Evolutionary conservation across 2,113 vertebrate species (phyloP).

Genomic region (Ceratotherium simum): DNA sequence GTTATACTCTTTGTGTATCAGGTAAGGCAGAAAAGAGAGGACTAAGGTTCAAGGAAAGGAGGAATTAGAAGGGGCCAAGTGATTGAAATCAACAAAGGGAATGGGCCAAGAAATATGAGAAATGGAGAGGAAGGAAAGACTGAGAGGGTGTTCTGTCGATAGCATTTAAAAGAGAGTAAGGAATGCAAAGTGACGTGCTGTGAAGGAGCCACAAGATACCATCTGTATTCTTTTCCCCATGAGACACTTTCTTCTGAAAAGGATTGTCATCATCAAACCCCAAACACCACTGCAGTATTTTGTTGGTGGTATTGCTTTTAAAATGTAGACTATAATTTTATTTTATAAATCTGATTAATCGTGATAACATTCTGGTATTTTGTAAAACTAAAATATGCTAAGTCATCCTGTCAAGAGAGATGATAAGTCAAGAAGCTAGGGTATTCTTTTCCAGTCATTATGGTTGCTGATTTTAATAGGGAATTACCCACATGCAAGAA

Average conservation of each 20-base stretch:
- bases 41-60: conserved; percentile 37
- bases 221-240: background rate
- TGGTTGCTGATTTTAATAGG: conserved; percentile 20
- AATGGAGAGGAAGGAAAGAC: conserved; percentile 57
- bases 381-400: conserved; percentile 9
- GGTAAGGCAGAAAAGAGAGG: conserved; percentile 48
- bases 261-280: background rate
- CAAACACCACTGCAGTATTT: background rate
- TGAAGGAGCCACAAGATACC: background rate
- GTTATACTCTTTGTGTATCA: conserved; percentile 35
- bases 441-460: background rate
- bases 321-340: conserved; percentile 2
- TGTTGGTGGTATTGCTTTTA: background rate
- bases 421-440: background rate
- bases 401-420: background rate
- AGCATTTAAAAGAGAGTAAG: background rate
- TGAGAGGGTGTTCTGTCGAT: background rate
- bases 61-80: conserved; percentile 35
- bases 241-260: background rate
- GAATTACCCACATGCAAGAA: background rate
- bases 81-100: conserved; percentile 64
- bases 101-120: conserved; percentile 60
- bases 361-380: background rate
- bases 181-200: background rate
- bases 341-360: background rate